A percentile compares a stretch with the other conserved stretches of the same genome.
Conservation (phyloP, 2,888 invertebrate genomes). For the Reticulitermes lucifugus region DNA sequence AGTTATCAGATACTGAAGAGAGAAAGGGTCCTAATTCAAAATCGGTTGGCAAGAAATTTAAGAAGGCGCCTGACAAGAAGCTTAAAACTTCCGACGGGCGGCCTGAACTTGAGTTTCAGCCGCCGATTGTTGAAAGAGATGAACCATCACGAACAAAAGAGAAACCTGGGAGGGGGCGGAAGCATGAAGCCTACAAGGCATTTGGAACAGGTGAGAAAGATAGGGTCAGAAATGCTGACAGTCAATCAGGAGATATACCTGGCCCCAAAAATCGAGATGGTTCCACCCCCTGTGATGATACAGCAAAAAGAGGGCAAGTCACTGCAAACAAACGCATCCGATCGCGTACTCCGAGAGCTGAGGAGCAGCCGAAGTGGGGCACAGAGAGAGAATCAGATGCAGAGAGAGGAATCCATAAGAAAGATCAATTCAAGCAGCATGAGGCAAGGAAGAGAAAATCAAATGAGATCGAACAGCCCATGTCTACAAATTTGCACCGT, state of each 20-base stretch:
- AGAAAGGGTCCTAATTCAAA: conserved; percentile 50
- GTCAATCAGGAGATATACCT: conserved; percentile 74
- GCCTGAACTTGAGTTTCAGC: conserved; percentile 77
- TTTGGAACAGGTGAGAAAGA: conserved; percentile 64
- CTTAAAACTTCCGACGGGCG: conserved; percentile 86
- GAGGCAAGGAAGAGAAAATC: conserved; percentile 63
- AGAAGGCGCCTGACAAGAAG: conserved; percentile 83
- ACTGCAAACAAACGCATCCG: conserved; percentile 38
- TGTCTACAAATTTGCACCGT: conserved; percentile 41
- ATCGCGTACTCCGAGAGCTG: conserved; percentile 52
- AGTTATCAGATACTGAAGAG: conserved; percentile 36
- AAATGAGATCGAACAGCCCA: conserved; percentile 56
- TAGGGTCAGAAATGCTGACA: conserved; percentile 76
- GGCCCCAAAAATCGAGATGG: conserved; percentile 67
- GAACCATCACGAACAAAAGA: conserved; percentile 70
- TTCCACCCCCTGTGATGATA: conserved; percentile 42
- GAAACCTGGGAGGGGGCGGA: conserved; percentile 55
- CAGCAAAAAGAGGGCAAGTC: conserved; percentile 40
- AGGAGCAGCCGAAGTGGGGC: conserved; percentile 62
- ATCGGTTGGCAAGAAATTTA: conserved; percentile 65
- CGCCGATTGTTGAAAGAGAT: conserved; percentile 81
- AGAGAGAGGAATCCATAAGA: conserved; percentile 45
- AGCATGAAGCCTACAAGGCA: conserved; percentile 52
- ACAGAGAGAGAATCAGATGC: conserved; percentile 61
- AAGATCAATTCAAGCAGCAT: conserved; percentile 45